phyloP scores from a whole-genome alignment of 2,888 invertebrate species.

The Penaeus monodon region DNA sequence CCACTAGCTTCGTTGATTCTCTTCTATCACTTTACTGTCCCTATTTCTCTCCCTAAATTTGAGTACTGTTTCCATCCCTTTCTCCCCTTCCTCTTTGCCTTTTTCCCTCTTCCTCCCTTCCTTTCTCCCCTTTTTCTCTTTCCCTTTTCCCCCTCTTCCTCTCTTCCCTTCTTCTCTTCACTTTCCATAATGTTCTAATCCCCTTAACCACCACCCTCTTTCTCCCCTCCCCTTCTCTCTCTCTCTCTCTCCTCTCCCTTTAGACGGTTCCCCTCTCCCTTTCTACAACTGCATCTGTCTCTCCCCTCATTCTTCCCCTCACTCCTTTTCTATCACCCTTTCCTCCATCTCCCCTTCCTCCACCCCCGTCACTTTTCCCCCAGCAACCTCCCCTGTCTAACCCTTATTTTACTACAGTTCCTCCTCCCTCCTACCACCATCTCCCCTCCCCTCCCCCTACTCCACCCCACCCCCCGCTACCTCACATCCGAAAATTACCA shows the following conservation, averaged over 20 bases:
- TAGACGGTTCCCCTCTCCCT: background rate
- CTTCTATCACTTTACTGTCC: too few species aligned
- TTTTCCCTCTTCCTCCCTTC: background rate
- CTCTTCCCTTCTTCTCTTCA: too few species aligned
- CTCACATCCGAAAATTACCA: too few species aligned
- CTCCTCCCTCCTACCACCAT: background rate
- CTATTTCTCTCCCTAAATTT: too few species aligned
- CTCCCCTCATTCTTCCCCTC: background rate
- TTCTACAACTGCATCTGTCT: too few species aligned
- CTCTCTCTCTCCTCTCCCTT: background rate
- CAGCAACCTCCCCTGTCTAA: background rate
- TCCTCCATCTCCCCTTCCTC: background rate
- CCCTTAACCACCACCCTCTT: too few species aligned
- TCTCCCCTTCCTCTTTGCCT: background rate
- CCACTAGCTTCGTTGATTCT: too few species aligned
- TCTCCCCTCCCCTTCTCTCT: background rate
- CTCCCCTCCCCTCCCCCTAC: background rate
- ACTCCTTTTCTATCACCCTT: too few species aligned
- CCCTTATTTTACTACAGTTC: background rate
- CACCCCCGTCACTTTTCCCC: background rate
- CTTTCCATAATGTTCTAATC: too few species aligned
- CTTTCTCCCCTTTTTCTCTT: background rate
- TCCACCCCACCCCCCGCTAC: background rate
- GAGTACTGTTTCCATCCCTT: too few species aligned
- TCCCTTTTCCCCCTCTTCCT: background rate